Evolutionary conservation across 2,797 vertebrate species (phyloP), one percentile per base, ranked within the genome.

Genomic region (Tragelaphus oryx): DNA sequence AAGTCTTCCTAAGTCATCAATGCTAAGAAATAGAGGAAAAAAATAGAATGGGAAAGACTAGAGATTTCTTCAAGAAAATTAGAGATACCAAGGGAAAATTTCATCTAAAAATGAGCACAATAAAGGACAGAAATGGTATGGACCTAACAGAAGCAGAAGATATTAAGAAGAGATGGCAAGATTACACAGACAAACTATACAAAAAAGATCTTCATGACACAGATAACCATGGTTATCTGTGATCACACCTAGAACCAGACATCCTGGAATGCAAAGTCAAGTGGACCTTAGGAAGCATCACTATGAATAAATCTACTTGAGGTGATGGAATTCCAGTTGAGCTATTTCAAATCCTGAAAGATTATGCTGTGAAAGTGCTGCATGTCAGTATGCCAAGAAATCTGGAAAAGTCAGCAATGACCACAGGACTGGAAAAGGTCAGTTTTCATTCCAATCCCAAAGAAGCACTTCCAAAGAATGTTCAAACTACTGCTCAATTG

Each of bases 1-100:
- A 65, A 62, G 8, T 5, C n/a, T 65, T 65, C 60, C 8, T 33
- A 1, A 18, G 60, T 0, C 0, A n/a, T 33, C 16, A 65, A 33
- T 9, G 16, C 16, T 33, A 33, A 65, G 60, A 65, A 65, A 65
- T 65, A 33, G 16, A 65, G n/a, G 60, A 18, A 65, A 65, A 33
- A n/a, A 65, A 65, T 5, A 65, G n/a, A 65, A 65, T 65, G 16
- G 30, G n/a, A 1, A 65, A 33, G n/a, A 65, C 8, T 30, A 60
- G n/a, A 65, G 8, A 65, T 33, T 8, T 33, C 17, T 65, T 18
- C 16, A 65, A 65, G 8, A 33, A 65, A 33, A 65, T 65, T 18
- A 65, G 60, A 65, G 8, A 65, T 33, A 33, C 16, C n/a, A 65
- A 18, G 30, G 57, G 60, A 65, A 65, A 4, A 65, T 65, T 65